Base-by-base conservation (phyloP, 2,797 vertebrate species). In the Chanos chanos region DNA sequence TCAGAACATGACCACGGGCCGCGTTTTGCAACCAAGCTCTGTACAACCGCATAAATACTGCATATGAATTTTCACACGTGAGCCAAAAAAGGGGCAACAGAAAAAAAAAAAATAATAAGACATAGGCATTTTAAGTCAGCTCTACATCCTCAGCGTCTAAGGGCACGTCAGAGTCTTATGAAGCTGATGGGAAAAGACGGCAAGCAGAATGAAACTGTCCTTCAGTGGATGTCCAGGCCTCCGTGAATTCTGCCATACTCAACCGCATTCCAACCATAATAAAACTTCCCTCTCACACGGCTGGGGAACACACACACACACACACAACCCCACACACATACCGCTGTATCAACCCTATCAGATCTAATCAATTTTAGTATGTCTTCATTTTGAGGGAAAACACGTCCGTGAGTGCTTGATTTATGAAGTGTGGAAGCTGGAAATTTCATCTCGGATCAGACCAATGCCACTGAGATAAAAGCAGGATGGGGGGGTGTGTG, bases 311-410 rank as follows among this genome's bases (percentile, higher is more conserved):
- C 27, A 41, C 28, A 39, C 60, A 41, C 36, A 53, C 40, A 49
- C 47, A 16, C 22, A 30, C 48, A 21, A 12, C 39, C 31, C 58
- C 37, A 37, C 31, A 22, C 43, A 28, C 33, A 30, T 60, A 54
- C 61, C 63, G 64, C 56, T 19, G 53, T 66, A 50, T 74, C 78
- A 70, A 55, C 71, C 82, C 77, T 73, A 79, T 75, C 81, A 78
- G 76, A 74, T 70, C 66, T 81, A 81, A 85, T 81, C 79, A 79
- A 81, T 81, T 85, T 77, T 73, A 79, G 76, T 72, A 71, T 64
- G 57, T 80, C 81, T 85, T 85, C 75, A 85, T 84, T 85, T 80
- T 68, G 49, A 66, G 71, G 44, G 70, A 72, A 80, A 82, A 80
- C 39, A 53, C 12, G 3, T 16, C n/a, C n/a, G 1, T 36, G 41